phyloP scores from a whole-genome alignment of 1,140 invertebrate species.

The Neuroterus valhalla region DNA sequence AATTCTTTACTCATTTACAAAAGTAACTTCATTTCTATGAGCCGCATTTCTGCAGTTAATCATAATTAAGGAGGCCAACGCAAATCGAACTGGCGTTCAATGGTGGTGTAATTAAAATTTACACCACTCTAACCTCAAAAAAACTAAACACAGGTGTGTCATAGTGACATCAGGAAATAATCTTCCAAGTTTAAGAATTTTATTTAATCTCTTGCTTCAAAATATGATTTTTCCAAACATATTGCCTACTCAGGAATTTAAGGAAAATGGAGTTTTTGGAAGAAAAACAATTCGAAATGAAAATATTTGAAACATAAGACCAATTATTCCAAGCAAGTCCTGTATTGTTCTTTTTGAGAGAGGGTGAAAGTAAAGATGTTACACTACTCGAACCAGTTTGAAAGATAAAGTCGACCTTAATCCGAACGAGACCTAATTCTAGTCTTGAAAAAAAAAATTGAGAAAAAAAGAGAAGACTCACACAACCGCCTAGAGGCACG shows the following conservation, averaged over 20 bases:
- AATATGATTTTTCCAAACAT: too few species aligned
- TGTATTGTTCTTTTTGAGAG: background rate
- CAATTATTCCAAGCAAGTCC: background rate
- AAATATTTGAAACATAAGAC: background rate
- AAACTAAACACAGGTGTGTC: background rate
- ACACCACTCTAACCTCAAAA: too few species aligned
- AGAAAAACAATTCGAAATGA: background rate
- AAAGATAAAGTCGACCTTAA: constrained; percentile 24
- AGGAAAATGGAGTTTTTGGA: too few species aligned
- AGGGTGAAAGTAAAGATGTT: constrained; percentile 9
- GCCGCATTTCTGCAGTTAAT: background rate
- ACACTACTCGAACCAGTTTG: constrained; percentile 5
- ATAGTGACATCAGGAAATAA: too few species aligned
- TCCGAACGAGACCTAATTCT: background rate
- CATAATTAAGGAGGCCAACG: background rate
- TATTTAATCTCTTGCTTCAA: too few species aligned
- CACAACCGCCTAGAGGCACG: background rate
- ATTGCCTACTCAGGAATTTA: too few species aligned
- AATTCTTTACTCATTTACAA: background rate
- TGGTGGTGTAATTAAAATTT: background rate
- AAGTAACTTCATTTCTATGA: too few species aligned
- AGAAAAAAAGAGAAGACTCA: constrained; percentile 9
- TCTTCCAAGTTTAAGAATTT: too few species aligned
- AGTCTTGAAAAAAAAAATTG: background rate
- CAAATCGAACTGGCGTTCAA: background rate